Evolutionary conservation across 2,888 invertebrate species (phyloP).

Genomic region (Leucophora obtusa): DNA sequence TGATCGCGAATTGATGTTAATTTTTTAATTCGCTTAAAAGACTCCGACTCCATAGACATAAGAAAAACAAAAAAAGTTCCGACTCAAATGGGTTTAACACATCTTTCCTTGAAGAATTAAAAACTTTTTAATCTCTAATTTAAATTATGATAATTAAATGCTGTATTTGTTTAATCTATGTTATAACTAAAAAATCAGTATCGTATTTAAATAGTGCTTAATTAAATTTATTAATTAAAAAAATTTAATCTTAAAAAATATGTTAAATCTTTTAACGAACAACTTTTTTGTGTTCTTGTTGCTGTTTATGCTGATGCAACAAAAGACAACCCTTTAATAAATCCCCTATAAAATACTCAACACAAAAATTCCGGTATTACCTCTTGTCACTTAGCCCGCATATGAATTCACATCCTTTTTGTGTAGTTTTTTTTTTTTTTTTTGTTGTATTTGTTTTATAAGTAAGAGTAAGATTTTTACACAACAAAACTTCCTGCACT

Average conservation of each 20-base stretch:
- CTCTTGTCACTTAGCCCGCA: slow-evolving; percentile 45
- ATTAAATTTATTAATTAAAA: neutral
- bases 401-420: slow-evolving; percentile 24
- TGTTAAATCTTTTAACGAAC: slow-evolving; percentile 24
- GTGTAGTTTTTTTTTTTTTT: neutral
- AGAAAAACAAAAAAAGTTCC: too few species aligned
- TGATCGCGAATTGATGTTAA: too few species aligned
- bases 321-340: slow-evolving; percentile 27
- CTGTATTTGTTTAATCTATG: too few species aligned
- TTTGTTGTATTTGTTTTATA: neutral
- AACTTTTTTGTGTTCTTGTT: neutral
- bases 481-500: slow-evolving; percentile 30
- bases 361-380: slow-evolving; percentile 27
- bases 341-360: slow-evolving; percentile 19
- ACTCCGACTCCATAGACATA: too few species aligned
- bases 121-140: too few species aligned
- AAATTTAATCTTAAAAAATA: neutral
- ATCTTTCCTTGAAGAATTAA: too few species aligned
- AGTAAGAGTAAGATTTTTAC: slow-evolving; percentile 6
- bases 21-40: too few species aligned
- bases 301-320: neutral
- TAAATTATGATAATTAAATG: too few species aligned
- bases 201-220: neutral
- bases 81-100: too few species aligned
- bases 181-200: too few species aligned